Evolutionary conservation across 1,140 invertebrate genomes (phyloP), one percentile per base, ranked within the genome.

Genomic region (Apocrypta bakeri): DNA sequence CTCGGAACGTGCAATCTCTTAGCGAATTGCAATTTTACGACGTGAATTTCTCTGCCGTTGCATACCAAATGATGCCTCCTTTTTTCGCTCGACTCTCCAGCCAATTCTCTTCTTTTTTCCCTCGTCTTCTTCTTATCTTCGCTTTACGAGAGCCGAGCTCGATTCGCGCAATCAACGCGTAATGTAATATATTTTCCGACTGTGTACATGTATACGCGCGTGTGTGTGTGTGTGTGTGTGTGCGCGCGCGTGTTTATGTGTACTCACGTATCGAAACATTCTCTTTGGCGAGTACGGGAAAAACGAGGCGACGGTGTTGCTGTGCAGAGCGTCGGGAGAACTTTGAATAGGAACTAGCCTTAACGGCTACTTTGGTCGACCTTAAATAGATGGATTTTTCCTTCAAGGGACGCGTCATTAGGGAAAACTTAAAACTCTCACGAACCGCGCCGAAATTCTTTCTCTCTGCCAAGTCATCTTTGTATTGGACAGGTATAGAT

Each of bases 251-350:
- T 37, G 33, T 9, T 37, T 37, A 2, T 37, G 2, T 37, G 33
- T 79, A 79, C 78, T 79, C n/a, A 79, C 78, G 68, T 37, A 72
- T 71, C 29, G 68, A 29, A 72, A 61, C 68, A 72, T 79, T 48
- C 40, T 29, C 40, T 27, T 1, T 0, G 14, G 63, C 4, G 21
- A 31, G 31, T 61, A 1, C 1, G 29, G 4, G 29, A 42, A 68
- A 17, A 7, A 0, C 24, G 3, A 31, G 25, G 17, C 0, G 24
- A 69, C n/a, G 2, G 33, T 37, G 33, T 37, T 37, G 33, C 33
- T n/a, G 24, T 21, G 24, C 40, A 40, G 17, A 64, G 63, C 12
- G 40, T 69, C 21, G 24, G 6, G 29, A n/a, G 21, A 31, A 25
- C 8, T 61, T 56, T 79, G 6, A 2, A 25, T 14, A 14, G 42